These are phyloP conservation scores for Gallinago stenura DNA, from an alignment of 2,797 vertebrate species.

Conservation along the genomic window DNA sequence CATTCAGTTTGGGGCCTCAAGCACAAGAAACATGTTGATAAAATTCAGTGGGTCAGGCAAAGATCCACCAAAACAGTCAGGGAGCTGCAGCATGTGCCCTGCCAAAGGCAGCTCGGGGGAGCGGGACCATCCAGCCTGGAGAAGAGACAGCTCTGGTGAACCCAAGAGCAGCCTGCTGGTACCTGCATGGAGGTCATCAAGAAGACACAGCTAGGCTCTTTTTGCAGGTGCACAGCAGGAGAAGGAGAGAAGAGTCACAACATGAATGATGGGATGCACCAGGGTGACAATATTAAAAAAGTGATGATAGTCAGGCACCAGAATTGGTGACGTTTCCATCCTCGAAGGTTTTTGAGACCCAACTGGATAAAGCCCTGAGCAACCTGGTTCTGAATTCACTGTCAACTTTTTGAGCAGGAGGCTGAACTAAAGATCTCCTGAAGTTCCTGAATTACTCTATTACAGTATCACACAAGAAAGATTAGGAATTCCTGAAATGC, in stretches of 20 bases:
- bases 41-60: neutral
- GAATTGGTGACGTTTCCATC: neutral
- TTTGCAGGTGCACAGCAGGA: neutral
- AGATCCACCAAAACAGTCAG: neutral
- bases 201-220: neutral
- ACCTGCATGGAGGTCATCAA: neutral
- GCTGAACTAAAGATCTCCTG: neutral
- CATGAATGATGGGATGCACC: neutral
- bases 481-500: neutral
- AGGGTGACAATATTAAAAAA: neutral
- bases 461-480: neutral
- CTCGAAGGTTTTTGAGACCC: neutral
- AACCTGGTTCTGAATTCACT: neutral
- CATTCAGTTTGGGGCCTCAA: neutral
- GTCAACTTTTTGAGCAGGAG: neutral
- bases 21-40: neutral
- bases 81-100: neutral
- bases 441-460: neutral
- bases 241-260: neutral
- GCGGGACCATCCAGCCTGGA: neutral
- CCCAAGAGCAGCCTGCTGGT: neutral
- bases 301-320: neutral
- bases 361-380: neutral
- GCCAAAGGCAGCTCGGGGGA: neutral
- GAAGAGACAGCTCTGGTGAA: neutral